Percentiles rank a stretch among this genome's conserved stretches.
Evolutionary conservation across 2,113 vertebrate genomes (phyloP).

Genomic region (Rhizomys pruinosus): DNA sequence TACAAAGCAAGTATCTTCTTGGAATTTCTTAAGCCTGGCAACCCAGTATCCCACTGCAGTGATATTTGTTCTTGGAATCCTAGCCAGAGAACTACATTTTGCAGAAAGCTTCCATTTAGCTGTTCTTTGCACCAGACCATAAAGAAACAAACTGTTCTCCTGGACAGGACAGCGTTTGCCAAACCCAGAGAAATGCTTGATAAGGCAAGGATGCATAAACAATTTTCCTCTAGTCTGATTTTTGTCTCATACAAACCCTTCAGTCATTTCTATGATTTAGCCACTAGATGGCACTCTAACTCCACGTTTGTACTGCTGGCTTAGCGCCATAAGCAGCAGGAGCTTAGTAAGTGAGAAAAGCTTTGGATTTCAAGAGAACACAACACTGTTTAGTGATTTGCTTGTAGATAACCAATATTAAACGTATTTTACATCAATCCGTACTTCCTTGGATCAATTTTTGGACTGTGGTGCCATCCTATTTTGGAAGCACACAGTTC

Average conservation of each 20-base stretch:
- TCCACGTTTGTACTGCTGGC: not conserved
- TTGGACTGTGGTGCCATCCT: not conserved
- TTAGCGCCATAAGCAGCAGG: not conserved
- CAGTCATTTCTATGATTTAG: not conserved
- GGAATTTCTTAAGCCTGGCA: not conserved
- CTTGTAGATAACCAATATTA: not conserved
- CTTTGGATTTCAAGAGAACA: not conserved
- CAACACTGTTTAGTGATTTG: not conserved
- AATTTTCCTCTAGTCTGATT: too few relatives aligned
- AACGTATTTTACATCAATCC: not conserved
- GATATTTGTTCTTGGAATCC: not conserved
- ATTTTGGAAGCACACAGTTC: not conserved
- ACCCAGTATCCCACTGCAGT: not conserved
- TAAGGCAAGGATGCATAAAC: too few relatives aligned
- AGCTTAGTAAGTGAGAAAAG: not conserved
- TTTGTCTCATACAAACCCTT: too few relatives aligned
- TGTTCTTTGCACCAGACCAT: not conserved
- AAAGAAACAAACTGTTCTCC: not conserved
- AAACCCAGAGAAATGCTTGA: too few relatives aligned
- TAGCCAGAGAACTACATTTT: not conserved
- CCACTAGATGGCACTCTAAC: not conserved
- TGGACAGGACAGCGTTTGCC: too few relatives aligned
- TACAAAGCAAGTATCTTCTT: not conserved
- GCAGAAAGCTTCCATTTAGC: not conserved
- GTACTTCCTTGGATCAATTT: not conserved